These are phyloP conservation scores for Diplolepis rosae DNA, from an alignment of 2,888 invertebrate genomes.

Conservation along the genomic window DNA sequence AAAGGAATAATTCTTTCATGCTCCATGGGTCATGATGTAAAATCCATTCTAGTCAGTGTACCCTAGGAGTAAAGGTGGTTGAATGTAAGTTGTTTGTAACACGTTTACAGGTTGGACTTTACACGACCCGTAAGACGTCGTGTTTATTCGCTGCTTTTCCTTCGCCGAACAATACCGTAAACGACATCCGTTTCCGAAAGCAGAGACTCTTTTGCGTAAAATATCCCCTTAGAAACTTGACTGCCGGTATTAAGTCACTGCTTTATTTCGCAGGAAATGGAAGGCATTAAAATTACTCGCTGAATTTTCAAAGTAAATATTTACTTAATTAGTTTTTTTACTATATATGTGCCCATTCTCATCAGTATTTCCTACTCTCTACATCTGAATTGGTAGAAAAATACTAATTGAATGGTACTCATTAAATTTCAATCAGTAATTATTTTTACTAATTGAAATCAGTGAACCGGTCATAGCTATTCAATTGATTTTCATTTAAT, in stretches of 20 bases:
- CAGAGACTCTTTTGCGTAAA: conserved; percentile 20
- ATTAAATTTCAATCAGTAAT: no score
- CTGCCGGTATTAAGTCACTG: not conserved
- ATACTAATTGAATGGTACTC: no score
- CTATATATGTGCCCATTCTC: no score
- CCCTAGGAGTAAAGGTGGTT: not conserved
- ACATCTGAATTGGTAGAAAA: no score
- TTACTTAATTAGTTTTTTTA: no score
- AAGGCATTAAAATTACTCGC: no score
- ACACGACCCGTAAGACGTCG: conserved; percentile 20
- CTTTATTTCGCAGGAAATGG: not conserved
- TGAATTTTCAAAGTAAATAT: no score
- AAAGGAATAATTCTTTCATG: conserved; percentile 2
- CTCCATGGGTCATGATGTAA: conserved; percentile 1
- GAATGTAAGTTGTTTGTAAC: conserved; percentile 19
- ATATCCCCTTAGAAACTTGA: not conserved
- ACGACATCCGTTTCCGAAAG: conserved; percentile 20
- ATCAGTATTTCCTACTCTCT: no score
- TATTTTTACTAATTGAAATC: no score
- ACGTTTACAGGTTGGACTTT: conserved; percentile 17
- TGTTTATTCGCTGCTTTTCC: conserved; percentile 30
- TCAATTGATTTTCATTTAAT: no score
- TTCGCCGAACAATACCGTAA: conserved; percentile 28
- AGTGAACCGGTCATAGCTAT: no score
- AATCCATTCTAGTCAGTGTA: not conserved